A percentile compares a stretch with the other conserved stretches of the same genome.
Evolutionary conservation across 2,888 invertebrate genomes (phyloP).

Genomic region (Xanthia icteritia): DNA sequence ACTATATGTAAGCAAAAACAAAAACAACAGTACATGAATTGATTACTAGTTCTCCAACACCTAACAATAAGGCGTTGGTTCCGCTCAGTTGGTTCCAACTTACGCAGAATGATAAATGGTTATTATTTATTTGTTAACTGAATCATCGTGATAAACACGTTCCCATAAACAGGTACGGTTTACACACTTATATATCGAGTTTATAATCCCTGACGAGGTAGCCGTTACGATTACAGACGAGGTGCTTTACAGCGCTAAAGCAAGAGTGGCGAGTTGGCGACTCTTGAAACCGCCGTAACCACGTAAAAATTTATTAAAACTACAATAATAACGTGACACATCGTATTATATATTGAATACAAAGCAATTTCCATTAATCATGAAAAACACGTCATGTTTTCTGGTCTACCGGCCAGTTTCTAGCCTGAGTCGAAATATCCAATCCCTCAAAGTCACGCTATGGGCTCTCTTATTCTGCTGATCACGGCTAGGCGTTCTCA

Average conservation of each 20-base stretch:
- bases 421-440: background rate
- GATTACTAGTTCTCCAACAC: conserved; percentile 38
- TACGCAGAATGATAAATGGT: conserved; percentile 48
- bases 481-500: background rate
- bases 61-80: conserved; percentile 35
- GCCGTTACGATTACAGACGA: conserved; percentile 45
- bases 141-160: conserved; percentile 51
- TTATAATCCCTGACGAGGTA: conserved; percentile 47
- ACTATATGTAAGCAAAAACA: background rate
- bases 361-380: conserved; percentile 21
- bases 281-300: conserved; percentile 18
- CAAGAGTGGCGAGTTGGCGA: background rate
- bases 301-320: conserved; percentile 27
- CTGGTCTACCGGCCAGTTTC: background rate
- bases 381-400: conserved; percentile 18
- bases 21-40: conserved; percentile 29
- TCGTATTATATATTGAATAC: background rate
- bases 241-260: background rate
- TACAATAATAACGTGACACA: conserved; percentile 24
- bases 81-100: conserved; percentile 47
- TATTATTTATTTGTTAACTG: conserved; percentile 54
- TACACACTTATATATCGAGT: conserved; percentile 46
- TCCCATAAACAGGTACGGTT: conserved; percentile 50
- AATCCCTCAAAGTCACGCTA: background rate
- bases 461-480: background rate